phyloP scores from a whole-genome alignment of 2,888 invertebrate species.

The Epistrophe eligans region DNA sequence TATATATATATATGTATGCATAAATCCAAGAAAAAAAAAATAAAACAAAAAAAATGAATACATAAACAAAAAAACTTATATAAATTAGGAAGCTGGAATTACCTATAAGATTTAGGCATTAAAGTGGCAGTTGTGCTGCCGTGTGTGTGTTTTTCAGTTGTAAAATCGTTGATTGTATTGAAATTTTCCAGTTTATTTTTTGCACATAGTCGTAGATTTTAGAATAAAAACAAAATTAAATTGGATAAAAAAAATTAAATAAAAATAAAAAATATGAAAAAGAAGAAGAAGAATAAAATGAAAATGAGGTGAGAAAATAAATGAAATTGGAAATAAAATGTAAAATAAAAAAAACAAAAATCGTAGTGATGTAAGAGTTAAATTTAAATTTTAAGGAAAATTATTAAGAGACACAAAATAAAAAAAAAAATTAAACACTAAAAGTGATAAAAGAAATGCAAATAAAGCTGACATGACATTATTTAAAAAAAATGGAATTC shows the following conservation, averaged over 20 bases:
- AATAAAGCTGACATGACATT: conserved; percentile 64
- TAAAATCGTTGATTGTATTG: conserved; percentile 69
- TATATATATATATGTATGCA: conserved; percentile 36
- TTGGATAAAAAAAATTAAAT: conserved; percentile 30
- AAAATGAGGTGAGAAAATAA: conserved; percentile 29
- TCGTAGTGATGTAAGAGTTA: conserved; percentile 63
- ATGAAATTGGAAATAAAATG: conserved; percentile 51
- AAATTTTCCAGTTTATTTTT: conserved; percentile 74
- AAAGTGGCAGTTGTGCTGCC: conserved; percentile 61
- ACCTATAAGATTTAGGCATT: conserved; percentile 41
- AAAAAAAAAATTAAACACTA: conserved; percentile 12
- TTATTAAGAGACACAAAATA: conserved; percentile 24
- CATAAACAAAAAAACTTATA: conserved; percentile 16
- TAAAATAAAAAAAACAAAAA: conserved; percentile 56
- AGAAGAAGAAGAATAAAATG: conserved; percentile 12
- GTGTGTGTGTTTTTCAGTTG: conserved; percentile 51
- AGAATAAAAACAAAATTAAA: conserved; percentile 38
- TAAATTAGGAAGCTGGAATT: conserved; percentile 35
- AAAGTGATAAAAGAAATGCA: conserved; percentile 40
- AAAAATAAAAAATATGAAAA: conserved; percentile 10
- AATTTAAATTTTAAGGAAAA: conserved; percentile 39
- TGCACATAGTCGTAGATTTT: conserved; percentile 73
- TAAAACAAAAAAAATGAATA: neutral
- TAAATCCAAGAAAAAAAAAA: conserved; percentile 25
- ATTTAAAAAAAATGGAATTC: conserved; percentile 11